phyloP scores from a whole-genome alignment of 2,888 invertebrate genomes.

The Rhabditophanes sp. region DNA sequence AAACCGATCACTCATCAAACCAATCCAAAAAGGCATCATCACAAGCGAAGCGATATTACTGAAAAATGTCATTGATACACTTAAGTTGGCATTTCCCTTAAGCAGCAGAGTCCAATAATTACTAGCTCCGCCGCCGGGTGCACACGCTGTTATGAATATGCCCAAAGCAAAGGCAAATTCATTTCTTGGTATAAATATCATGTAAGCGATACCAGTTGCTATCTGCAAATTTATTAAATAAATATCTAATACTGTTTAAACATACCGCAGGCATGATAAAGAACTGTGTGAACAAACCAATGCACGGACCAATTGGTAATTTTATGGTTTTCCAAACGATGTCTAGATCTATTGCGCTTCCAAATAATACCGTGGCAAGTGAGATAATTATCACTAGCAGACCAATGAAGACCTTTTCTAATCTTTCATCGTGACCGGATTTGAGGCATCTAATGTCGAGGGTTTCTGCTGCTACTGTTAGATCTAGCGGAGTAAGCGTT shows the following conservation, averaged over 20 bases:
- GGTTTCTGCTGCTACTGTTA: too few species aligned
- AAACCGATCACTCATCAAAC: slow-evolving; percentile 45
- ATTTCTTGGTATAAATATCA: slow-evolving; percentile 30
- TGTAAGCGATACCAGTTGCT: slow-evolving; percentile 32
- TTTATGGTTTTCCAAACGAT: slow-evolving; percentile 43
- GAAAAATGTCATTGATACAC: slow-evolving; percentile 81
- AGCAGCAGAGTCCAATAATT: slow-evolving; percentile 86
- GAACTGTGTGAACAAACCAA: slow-evolving; percentile 50
- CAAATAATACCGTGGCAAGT: too few species aligned
- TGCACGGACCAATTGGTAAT: slow-evolving; percentile 48
- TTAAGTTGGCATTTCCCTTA: slow-evolving; percentile 76
- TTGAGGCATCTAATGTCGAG: too few species aligned
- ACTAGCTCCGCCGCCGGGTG: slow-evolving; percentile 64
- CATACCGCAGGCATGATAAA: slow-evolving; percentile 50
- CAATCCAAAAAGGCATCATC: slow-evolving; percentile 51
- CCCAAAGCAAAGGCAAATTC: slow-evolving; percentile 45
- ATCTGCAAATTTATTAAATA: slow-evolving; percentile 19
- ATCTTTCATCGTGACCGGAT: too few species aligned
- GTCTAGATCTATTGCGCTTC: slow-evolving; percentile 33
- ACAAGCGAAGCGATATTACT: slow-evolving; percentile 71
- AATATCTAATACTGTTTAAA: not conserved
- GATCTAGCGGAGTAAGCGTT: too few species aligned
- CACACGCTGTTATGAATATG: slow-evolving; percentile 43
- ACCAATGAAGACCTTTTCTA: too few species aligned
- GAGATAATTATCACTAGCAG: too few species aligned